Evolutionary conservation across 2,888 invertebrate species (phyloP), one percentile per base, ranked within the genome.

Genomic region (Mesochorus sp.): DNA sequence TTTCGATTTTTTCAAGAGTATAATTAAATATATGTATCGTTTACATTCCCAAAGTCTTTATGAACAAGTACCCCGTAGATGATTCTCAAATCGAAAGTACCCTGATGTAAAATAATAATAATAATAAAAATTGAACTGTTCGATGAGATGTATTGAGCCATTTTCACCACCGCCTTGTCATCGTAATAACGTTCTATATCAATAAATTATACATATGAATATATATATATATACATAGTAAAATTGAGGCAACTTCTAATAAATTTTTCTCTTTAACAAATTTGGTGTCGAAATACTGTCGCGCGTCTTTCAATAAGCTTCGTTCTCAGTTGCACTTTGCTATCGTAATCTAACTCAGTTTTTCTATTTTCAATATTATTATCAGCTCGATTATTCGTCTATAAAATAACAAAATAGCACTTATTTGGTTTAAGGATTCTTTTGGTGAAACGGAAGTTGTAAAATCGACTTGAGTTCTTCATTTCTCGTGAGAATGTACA

Each of bases 401-500:
- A n/a, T 5, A 28, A 12, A 55, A 57, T 21, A 31, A 24, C 12
- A 19, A 31, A 17, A 66, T 19, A 42, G 31, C 61, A 59, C 73
- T 59, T 12, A 55, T 19, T 31, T 17, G 3, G 17, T 47, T 28
- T n/a, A 24, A 14, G 12, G 12, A 34, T n/a, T 39, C 19, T 44
- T 6, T 19, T 37, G 71, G 44, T 71, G 53, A 67, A 59, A 17
- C 51, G 59, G 42, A 39, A 62, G 71, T 75, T 70, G 79, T 79
- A 67, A 79, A 79, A 75, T 66, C 79, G 79, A 64, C 59, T 49
- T 64, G 49, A 34, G n/a, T n/a, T n/a, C 51, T 57, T 64, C 34
- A 51, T 62, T 24, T 62, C n/a, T 39, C 42, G 17, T 8, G 3
- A 34, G 6, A 12, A 21, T n/a, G n/a, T 19, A n/a, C 47, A 31